Conservation (phyloP, 2,113 vertebrate species). For the Tachysurus vachellii region DNA sequence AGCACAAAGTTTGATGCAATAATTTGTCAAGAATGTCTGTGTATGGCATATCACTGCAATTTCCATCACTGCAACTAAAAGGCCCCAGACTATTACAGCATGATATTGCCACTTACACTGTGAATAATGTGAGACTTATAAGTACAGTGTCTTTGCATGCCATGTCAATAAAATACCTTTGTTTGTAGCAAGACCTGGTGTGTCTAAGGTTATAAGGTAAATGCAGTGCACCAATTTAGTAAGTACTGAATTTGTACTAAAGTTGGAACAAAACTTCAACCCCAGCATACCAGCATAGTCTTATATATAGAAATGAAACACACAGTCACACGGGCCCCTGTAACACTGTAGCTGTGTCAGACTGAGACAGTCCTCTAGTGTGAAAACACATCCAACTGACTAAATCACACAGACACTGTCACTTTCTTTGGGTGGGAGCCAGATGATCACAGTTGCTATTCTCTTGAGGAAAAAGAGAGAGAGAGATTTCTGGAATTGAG, state of each 20-base stretch:
- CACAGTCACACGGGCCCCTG: neutral
- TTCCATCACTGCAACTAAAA: neutral
- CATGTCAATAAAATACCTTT: neutral
- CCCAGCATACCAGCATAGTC: neutral
- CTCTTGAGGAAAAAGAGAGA: neutral
- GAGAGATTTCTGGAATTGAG: too few relatives aligned
- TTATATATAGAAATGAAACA: neutral
- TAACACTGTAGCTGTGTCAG: slow-evolving; percentile 20
- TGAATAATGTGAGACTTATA: neutral
- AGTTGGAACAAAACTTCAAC: neutral
- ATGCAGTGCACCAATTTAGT: neutral
- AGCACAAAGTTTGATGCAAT: neutral
- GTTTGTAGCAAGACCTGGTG: neutral
- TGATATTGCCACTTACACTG: neutral
- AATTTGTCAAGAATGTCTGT: neutral
- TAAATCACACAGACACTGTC: neutral
- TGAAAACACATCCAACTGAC: neutral
- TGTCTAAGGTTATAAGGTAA: neutral
- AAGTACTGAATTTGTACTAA: neutral
- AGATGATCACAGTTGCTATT: neutral
- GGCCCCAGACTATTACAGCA: neutral
- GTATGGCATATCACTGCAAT: neutral
- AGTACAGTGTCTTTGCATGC: neutral
- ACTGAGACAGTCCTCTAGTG: neutral
- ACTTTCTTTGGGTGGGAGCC: neutral